Conservation (phyloP, 1,140 invertebrate genomes). For the Lamellibrachia luymesi region DNA sequence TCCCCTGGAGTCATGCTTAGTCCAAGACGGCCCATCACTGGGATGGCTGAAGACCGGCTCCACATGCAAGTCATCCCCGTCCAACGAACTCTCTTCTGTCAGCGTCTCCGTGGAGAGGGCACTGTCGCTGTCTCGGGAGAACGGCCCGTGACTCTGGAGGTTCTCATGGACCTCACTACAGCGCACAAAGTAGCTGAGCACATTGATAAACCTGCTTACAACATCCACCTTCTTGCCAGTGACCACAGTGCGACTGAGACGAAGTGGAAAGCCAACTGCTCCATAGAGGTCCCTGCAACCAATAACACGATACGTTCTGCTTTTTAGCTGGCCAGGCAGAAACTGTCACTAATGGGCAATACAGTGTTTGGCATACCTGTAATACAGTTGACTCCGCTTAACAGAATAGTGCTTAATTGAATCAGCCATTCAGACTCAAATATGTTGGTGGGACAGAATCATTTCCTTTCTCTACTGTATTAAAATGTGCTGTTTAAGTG, state of each 20-base stretch:
- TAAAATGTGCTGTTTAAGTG: too few relatives aligned
- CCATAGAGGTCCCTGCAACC: constrained; percentile 72
- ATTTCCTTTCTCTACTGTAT: too few relatives aligned
- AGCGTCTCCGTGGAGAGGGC: neutral
- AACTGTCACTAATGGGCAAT: too few relatives aligned
- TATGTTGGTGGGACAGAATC: too few relatives aligned
- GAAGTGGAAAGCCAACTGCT: constrained; percentile 73
- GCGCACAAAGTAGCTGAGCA: constrained; percentile 80
- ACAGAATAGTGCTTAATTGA: too few relatives aligned
- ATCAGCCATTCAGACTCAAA: too few relatives aligned
- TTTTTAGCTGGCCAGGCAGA: too few relatives aligned
- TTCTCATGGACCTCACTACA: constrained; percentile 68
- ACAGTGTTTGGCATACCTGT: too few relatives aligned
- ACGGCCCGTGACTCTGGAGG: constrained; percentile 4
- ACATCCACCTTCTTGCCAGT: constrained; percentile 68
- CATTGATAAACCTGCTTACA: constrained; percentile 60
- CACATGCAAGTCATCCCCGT: neutral
- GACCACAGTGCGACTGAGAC: constrained; percentile 75
- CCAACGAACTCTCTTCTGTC: neutral
- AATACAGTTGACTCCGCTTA: too few relatives aligned
- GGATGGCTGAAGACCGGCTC: neutral
- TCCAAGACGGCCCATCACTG: neutral
- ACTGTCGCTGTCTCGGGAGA: neutral
- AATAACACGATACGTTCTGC: neutral
- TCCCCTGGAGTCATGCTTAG: neutral